Conservation (phyloP, 2,888 invertebrate genomes). For the Leptinotarsa rubiginosa region DNA sequence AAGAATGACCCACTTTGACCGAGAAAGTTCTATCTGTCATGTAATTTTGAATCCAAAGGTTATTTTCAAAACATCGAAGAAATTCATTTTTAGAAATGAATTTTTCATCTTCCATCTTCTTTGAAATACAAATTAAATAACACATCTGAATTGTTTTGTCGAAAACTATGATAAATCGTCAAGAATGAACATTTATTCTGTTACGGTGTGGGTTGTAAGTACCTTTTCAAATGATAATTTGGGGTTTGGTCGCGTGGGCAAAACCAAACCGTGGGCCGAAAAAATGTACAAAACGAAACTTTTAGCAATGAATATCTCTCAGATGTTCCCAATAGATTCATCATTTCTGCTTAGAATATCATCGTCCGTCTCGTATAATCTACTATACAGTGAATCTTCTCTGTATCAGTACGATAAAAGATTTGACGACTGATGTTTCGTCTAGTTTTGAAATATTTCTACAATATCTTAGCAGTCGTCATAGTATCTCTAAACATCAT, state of each 20-base stretch:
- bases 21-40: too few relatives aligned
- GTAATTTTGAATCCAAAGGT: too few relatives aligned
- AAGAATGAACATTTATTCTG: background rate
- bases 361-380: background rate
- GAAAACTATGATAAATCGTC: slow-evolving; percentile 4
- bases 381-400: background rate
- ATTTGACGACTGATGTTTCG: background rate
- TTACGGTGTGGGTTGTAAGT: slow-evolving; percentile 4
- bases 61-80: too few relatives aligned
- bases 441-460: too few relatives aligned
- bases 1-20: too few relatives aligned
- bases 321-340: background rate
- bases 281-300: slow-evolving; percentile 6
- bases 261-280: background rate
- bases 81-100: too few relatives aligned
- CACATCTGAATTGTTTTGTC: background rate
- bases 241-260: slow-evolving; percentile 13
- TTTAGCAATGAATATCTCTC: background rate
- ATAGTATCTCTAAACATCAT: too few relatives aligned
- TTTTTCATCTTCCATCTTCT: too few relatives aligned
- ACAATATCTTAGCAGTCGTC: too few relatives aligned
- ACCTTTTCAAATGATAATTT: background rate
- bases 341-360: background rate
- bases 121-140: background rate
- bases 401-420: background rate